Conservation (phyloP, 1,140 invertebrate genomes). For the Monochamus saltuarius region DNA sequence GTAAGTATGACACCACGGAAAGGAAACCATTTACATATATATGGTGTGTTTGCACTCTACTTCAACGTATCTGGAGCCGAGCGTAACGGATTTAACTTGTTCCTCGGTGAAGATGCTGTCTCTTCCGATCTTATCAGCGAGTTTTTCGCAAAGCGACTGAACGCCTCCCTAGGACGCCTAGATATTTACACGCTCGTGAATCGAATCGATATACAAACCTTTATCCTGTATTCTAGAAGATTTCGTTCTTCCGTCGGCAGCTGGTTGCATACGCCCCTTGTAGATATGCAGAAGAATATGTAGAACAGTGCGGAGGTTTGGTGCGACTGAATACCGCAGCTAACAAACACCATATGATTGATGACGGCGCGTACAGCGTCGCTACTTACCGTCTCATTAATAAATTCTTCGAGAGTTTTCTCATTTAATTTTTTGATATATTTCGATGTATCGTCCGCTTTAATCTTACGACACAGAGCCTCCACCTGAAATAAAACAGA, state of each 20-base stretch:
- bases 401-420: slow-evolving; percentile 15
- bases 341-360: slow-evolving; percentile 5
- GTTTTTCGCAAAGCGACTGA: slow-evolving; percentile 15
- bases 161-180: slow-evolving; percentile 2
- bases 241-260: neutral
- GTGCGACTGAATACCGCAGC: slow-evolving; percentile 12
- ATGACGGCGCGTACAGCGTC: slow-evolving; percentile 5
- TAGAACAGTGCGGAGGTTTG: slow-evolving; percentile 17
- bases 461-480: slow-evolving; percentile 7
- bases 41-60: neutral
- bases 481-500: slow-evolving; percentile 6
- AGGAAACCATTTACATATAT: neutral
- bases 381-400: slow-evolving; percentile 5
- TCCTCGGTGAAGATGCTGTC: slow-evolving; percentile 4
- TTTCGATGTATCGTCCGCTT: neutral
- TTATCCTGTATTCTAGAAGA: slow-evolving; percentile 3
- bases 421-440: neutral
- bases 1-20: neutral
- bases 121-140: slow-evolving; percentile 1
- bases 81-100: slow-evolving; percentile 4
- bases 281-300: slow-evolving; percentile 20
- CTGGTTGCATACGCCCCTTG: slow-evolving; percentile 18
- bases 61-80: slow-evolving; percentile 4
- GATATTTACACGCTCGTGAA: neutral
- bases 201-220: neutral